phyloP scores from a whole-genome alignment of 1,140 invertebrate species.

The Nephila pilipes region DNA sequence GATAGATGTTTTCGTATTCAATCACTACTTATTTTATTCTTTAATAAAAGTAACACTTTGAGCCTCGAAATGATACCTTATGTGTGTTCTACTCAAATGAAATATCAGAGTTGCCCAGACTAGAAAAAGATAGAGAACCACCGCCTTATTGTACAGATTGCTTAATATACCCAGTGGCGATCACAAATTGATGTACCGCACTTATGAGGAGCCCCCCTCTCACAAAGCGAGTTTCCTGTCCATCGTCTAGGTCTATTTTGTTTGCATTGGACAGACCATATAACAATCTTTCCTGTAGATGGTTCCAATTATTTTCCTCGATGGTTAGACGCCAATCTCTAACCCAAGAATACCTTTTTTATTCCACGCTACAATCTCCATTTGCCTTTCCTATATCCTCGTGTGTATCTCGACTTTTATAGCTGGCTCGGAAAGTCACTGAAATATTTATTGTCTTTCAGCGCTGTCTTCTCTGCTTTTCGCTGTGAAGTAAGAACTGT shows the following conservation, averaged over 20 bases:
- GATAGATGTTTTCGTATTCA: no score
- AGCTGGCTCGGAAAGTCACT: not conserved
- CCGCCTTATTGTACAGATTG: no score
- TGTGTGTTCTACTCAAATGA: no score
- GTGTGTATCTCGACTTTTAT: not conserved
- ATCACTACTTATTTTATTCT: no score
- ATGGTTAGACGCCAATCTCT: constrained; percentile 45
- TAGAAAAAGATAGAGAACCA: no score
- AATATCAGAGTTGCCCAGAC: no score
- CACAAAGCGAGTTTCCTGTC: not conserved
- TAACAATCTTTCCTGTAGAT: constrained; percentile 41
- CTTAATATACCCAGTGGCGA: not conserved
- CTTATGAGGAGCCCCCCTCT: not conserved
- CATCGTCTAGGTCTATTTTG: constrained; percentile 13
- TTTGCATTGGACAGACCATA: constrained; percentile 40
- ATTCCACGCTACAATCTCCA: not conserved
- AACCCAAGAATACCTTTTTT: not conserved
- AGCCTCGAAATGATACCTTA: no score
- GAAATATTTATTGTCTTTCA: constrained; percentile 15
- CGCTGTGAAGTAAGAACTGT: no score
- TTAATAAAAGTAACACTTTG: no score
- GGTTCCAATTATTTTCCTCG: constrained; percentile 44
- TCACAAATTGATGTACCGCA: not conserved
- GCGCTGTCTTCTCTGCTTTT: no score
- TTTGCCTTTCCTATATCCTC: not conserved